These are phyloP conservation scores for Tapera naevia DNA, from an alignment of 2,797 vertebrate genomes.

Conservation along the genomic window DNA sequence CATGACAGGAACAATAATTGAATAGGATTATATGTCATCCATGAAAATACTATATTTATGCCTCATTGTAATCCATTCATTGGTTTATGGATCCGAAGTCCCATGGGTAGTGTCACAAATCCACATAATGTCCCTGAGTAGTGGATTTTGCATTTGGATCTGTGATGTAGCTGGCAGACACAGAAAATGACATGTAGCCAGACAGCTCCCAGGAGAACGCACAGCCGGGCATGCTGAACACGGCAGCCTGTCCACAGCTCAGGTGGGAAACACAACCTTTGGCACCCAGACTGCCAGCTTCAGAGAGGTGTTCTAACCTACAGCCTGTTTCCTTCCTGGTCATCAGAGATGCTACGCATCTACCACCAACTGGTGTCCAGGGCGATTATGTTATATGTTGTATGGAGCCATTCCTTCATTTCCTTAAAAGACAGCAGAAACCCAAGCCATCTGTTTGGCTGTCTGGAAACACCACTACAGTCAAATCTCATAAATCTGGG, in stretches of 20 bases:
- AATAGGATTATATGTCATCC: slow-evolving; percentile 75
- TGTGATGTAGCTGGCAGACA: slow-evolving; percentile 75
- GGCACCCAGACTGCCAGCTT: neutral
- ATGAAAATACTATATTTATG: slow-evolving; percentile 79
- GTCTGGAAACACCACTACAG: neutral
- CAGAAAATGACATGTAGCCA: slow-evolving; percentile 73
- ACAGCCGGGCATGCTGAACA: neutral
- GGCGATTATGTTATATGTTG: neutral
- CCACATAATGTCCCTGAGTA: slow-evolving; percentile 71
- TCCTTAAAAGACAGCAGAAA: neutral
- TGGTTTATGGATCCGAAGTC: slow-evolving; percentile 80
- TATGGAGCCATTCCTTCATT: neutral
- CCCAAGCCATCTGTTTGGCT: neutral
- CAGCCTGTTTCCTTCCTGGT: accelerated
- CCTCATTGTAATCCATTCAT: slow-evolving; percentile 81
- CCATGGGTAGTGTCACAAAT: slow-evolving; percentile 78
- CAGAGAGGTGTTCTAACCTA: neutral
- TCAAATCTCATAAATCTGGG: neutral
- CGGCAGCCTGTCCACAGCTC: neutral
- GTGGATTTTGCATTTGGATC: slow-evolving; percentile 78
- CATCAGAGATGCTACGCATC: neutral
- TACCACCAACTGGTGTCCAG: neutral
- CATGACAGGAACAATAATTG: slow-evolving; percentile 72
- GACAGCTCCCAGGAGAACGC: slow-evolving; percentile 63
- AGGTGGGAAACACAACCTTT: slow-evolving; percentile 34